Evolutionary conservation across 1,140 invertebrate species (phyloP), one percentile per base, ranked within the genome.

Genomic region (Eueides isabella): DNA sequence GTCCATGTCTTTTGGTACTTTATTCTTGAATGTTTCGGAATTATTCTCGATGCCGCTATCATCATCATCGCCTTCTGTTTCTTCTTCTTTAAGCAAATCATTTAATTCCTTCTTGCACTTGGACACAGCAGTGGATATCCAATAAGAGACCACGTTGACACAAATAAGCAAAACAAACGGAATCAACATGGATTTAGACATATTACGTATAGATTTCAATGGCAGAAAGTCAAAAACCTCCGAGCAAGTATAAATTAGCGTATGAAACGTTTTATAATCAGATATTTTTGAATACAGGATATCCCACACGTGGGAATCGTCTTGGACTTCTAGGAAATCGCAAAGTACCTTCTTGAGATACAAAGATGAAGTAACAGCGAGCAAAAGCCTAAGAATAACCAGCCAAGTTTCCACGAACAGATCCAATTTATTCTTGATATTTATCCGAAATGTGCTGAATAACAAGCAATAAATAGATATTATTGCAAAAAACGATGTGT

Each of bases 171-270:
- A 75, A 2, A 92, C 94, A 7, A 93, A 88, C 0, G 96, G 96
- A 5, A 97, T 84, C 0, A 97, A 79, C 9, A 95, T 83, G 0
- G 96, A 95, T 69, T 88, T 83, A 0, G 86, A 87, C 29, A 96
- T 85, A 44, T 94, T 94, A 2, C 89, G 83, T 2, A 95, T 83
- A 0, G 94, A 93, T 41, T 90, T 93, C 30, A 93, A 90, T 1
- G 94, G 95, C n/a, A 98, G 83, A 84, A 97, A 97, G 80, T 97
- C 96, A 91, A 98, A 98, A 81, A 97, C 97, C 1, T 95, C 93
- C 2, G 97, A 95, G 92, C 97, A 98, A 0, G 97, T 97, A 78
- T 98, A 98, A 12, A 98, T 90, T 82, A 97, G 89, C 0, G 97
- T 98, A 83, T 98, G 97, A 82, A 98, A 98, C 79, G 96, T 96